These are phyloP conservation scores for Macropodus opercularis DNA, from an alignment of 2,797 vertebrate genomes.

Conservation along the genomic window DNA sequence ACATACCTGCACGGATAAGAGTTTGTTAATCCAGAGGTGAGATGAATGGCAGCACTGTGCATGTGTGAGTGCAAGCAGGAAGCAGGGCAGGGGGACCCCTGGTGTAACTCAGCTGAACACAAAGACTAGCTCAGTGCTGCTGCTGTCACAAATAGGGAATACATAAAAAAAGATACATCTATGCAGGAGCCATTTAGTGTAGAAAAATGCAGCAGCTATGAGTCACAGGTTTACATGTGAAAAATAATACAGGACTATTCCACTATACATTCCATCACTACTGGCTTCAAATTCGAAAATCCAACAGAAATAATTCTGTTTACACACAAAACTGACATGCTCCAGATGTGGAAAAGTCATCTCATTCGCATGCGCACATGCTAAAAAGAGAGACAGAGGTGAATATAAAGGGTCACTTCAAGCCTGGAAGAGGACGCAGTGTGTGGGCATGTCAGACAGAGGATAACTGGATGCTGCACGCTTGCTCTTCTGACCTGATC, in stretches of 20 bases:
- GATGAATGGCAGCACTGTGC: constrained; percentile 78
- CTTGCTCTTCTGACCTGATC: constrained; percentile 36
- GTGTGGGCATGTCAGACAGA: constrained; percentile 33
- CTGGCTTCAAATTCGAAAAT: constrained; percentile 14
- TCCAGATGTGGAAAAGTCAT: constrained; percentile 6
- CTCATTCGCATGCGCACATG: background rate
- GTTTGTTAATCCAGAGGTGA: constrained; percentile 73
- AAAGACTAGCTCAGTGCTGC: constrained; percentile 73
- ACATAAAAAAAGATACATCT: constrained; percentile 41
- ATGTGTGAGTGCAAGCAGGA: constrained; percentile 43
- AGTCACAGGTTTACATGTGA: background rate
- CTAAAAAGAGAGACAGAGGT: background rate
- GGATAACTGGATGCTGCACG: constrained; percentile 5
- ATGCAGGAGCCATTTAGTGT: constrained; percentile 6
- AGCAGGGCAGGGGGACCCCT: constrained; percentile 56
- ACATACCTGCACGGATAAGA: constrained; percentile 73
- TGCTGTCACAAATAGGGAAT: constrained; percentile 40
- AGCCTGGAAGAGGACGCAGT: constrained; percentile 15
- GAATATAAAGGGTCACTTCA: constrained; percentile 28
- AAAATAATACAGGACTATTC: background rate
- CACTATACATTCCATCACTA: no score
- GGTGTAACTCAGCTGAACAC: constrained; percentile 48
- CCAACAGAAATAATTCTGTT: background rate
- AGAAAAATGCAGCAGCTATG: constrained; percentile 9
- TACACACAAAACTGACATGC: background rate